These are phyloP conservation scores for Solen grandis DNA, from an alignment of 1,140 invertebrate genomes.

Conservation along the genomic window DNA sequence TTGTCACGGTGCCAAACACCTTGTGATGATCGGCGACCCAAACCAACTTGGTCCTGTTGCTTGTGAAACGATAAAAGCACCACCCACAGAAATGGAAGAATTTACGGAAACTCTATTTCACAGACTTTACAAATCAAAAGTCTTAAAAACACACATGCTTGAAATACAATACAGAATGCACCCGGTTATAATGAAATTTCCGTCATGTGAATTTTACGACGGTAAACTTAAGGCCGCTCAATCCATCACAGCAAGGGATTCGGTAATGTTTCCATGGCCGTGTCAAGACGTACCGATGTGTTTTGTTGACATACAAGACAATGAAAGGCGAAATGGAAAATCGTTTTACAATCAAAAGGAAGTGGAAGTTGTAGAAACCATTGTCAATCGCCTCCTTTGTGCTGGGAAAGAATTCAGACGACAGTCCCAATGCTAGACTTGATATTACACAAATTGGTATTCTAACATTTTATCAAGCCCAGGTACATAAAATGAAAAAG, in stretches of 20 bases:
- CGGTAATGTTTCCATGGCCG: slow-evolving; percentile 46
- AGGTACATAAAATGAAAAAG: slow-evolving; percentile 54
- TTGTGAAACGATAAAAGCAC: neutral
- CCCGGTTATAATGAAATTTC: slow-evolving; percentile 45
- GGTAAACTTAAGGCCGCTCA: neutral
- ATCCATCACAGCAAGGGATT: neutral
- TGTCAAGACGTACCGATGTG: slow-evolving; percentile 16
- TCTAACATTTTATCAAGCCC: slow-evolving; percentile 47
- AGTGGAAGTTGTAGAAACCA: slow-evolving; percentile 6
- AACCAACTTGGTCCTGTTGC: slow-evolving; percentile 46
- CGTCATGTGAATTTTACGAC: slow-evolving; percentile 49
- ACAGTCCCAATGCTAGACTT: slow-evolving; percentile 7
- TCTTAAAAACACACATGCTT: neutral
- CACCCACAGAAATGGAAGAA: neutral
- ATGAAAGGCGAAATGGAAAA: slow-evolving; percentile 22
- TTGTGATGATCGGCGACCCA: slow-evolving; percentile 54
- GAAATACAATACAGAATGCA: slow-evolving; percentile 57
- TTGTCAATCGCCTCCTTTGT: slow-evolving; percentile 31
- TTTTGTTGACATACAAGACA: slow-evolving; percentile 32
- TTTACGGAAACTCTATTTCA: slow-evolving; percentile 43
- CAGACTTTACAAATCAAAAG: neutral
- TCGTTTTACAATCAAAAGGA: slow-evolving; percentile 41
- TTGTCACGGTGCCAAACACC: slow-evolving; percentile 34
- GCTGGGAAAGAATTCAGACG: slow-evolving; percentile 12
- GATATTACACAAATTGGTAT: slow-evolving; percentile 33